Conservation (phyloP, 2,113 vertebrate species). For the Oryzias javanicus region DNA sequence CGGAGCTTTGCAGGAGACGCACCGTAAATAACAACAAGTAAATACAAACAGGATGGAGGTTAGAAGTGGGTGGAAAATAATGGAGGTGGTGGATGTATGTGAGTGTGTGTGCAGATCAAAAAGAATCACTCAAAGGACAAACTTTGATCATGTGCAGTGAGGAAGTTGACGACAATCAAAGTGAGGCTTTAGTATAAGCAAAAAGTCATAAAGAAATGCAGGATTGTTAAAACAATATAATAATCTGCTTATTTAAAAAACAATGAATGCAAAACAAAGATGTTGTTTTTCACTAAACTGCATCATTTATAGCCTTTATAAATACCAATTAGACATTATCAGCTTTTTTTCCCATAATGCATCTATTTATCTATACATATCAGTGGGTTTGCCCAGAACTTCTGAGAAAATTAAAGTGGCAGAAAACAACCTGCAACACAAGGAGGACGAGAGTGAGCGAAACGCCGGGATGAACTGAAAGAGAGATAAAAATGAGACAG, state of each 20-base stretch:
- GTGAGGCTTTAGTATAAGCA: neutral
- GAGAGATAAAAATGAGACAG: constrained; percentile 39
- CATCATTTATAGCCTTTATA: neutral
- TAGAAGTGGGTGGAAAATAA: constrained; percentile 39
- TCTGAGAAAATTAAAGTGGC: neutral
- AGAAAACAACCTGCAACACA: constrained; percentile 6
- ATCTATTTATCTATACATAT: constrained; percentile 8
- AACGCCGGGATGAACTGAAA: constrained; percentile 12
- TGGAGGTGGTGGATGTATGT: neutral
- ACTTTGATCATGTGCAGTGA: constrained; percentile 11
- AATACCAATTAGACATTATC: neutral
- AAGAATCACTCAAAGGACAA: neutral
- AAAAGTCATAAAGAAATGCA: neutral
- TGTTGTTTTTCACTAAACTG: constrained; percentile 1
- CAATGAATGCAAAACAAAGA: too few relatives aligned
- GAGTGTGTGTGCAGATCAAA: constrained; percentile 31
- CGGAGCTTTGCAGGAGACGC: constrained; percentile 49
- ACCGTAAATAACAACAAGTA: constrained; percentile 70
- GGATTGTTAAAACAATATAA: constrained; percentile 1
- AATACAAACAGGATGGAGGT: constrained; percentile 66
- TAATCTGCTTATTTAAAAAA: too few relatives aligned
- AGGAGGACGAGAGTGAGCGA: constrained; percentile 18
- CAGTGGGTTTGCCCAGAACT: constrained; percentile 9
- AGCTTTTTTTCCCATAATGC: constrained; percentile 9
- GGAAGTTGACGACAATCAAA: constrained; percentile 5